phyloP scores from a whole-genome alignment of 92 coral and sea anemone species.

The Bergia sp. region DNA sequence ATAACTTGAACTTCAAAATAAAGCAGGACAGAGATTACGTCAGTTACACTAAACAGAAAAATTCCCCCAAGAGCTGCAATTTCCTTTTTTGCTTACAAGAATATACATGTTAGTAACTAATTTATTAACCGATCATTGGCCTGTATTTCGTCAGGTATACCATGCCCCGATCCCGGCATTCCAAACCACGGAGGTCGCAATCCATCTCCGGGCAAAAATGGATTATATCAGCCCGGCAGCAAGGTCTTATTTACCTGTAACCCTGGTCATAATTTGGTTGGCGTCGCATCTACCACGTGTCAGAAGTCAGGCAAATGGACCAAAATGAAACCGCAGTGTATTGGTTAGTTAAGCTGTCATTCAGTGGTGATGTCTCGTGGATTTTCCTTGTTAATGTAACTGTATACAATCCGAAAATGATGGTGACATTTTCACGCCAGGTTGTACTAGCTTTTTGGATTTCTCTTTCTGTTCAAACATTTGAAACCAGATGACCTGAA shows the following conservation, averaged over 20 bases:
- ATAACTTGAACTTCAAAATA: no score
- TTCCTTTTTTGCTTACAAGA: neutral
- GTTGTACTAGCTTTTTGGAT: no score
- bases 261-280: conserved; percentile 70
- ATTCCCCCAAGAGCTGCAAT: neutral
- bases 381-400: neutral
- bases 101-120: neutral
- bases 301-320: conserved; percentile 79
- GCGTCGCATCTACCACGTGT: conserved; percentile 64
- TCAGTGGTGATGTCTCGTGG: neutral
- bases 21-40: no score
- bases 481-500: no score
- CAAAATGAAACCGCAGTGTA: conserved; percentile 56
- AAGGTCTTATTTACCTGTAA: conserved; percentile 77
- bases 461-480: no score
- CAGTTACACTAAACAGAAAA: no score
- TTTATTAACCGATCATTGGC: neutral
- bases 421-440: no score
- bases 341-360: conserved; percentile 47
- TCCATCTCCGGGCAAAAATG: conserved; percentile 73
- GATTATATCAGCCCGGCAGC: conserved; percentile 67
- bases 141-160: conserved; percentile 33
- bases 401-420: no score
- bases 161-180: conserved; percentile 87
- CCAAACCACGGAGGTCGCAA: conserved; percentile 76